Evolutionary conservation across 2,888 invertebrate genomes (phyloP).

Genomic region (Scaptomyza tumidula): DNA sequence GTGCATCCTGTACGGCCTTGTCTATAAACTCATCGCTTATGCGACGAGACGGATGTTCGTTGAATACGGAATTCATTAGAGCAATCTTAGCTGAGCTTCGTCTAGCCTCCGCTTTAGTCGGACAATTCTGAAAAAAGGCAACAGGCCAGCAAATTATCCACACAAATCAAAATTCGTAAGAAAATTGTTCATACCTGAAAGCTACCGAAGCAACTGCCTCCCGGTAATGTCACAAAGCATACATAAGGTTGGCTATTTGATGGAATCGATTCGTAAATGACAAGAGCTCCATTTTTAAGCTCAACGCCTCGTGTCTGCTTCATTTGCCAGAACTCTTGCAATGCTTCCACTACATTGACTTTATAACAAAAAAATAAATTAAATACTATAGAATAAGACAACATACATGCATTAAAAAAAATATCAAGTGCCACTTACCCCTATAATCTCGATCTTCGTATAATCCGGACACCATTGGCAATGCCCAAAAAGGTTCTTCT

Average conservation of each 20-base stretch:
- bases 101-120: conserved; percentile 97
- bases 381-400: neutral
- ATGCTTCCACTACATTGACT: conserved; percentile 97
- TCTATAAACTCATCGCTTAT: conserved; percentile 97
- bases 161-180: neutral
- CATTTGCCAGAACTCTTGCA: conserved; percentile 99
- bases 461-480: conserved; percentile 83
- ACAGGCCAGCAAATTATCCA: neutral
- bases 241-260: conserved; percentile 96
- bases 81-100: conserved; percentile 98
- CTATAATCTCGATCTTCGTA: conserved; percentile 84
- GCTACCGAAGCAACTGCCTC: conserved; percentile 97
- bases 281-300: conserved; percentile 93
- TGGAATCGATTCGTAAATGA: conserved; percentile 97
- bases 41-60: conserved; percentile 96
- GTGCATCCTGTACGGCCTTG: conserved; percentile 96
- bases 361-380: conserved; percentile 53
- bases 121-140: conserved; percentile 89
- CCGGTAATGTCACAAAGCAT: conserved; percentile 97
- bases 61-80: conserved; percentile 98
- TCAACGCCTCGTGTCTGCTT: conserved; percentile 95
- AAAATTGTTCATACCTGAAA: conserved; percentile 89
- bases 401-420: neutral
- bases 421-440: conserved; percentile 69
- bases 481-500: conserved; percentile 84